Evolutionary conservation across 2,888 invertebrate genomes (phyloP), one percentile per base, ranked within the genome.

Genomic region (Oligia fasciuncula): DNA sequence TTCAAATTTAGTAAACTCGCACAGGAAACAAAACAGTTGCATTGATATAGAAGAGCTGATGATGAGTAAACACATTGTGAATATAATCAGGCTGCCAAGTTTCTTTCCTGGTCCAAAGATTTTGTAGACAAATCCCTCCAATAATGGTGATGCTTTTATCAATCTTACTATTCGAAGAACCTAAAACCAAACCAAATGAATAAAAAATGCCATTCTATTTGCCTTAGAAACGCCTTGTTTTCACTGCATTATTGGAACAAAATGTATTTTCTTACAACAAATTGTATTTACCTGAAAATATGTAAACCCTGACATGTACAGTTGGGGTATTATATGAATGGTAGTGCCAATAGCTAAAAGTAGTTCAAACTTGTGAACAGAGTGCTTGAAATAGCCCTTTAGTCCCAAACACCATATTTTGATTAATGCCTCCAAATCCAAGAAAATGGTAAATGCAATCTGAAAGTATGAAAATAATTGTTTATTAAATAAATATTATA

Each of bases 41-140:
- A 99, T 99, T 68, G 99, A 99, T 91, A 99, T 99, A 86, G 99
- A 99, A 5, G 99, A 99, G 76, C 99, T 99, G 90, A 99, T 99
- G 79, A 99, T 99, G 75, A 99, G 97, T 93, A 99, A 98, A 94
- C 99, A 99, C 99, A 99, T 99, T 68, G 99, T 99, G 95, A 99
- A 99, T 91, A 99, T 98, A 75, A 99, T 99, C n/a, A 99, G 97
- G 89, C 99, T 99, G 60, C 99, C 99, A n/a, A 99, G 97, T 94
- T 99, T 99, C 95, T 99, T 99, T 9, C 99, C 99, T 69, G 98
- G 98, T 4, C 99, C 98, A 92, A 99, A 99, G 90, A 99, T 99
- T 94, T 99, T 99, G 94, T 99, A 99, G 0, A 99, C 99, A 95
- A 99, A 99, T 88, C 99, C 99, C 95, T 99, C 99, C 71, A 99